Conservation (phyloP, 92 coral and sea anemone species). For the Siderastrea radians region DNA sequence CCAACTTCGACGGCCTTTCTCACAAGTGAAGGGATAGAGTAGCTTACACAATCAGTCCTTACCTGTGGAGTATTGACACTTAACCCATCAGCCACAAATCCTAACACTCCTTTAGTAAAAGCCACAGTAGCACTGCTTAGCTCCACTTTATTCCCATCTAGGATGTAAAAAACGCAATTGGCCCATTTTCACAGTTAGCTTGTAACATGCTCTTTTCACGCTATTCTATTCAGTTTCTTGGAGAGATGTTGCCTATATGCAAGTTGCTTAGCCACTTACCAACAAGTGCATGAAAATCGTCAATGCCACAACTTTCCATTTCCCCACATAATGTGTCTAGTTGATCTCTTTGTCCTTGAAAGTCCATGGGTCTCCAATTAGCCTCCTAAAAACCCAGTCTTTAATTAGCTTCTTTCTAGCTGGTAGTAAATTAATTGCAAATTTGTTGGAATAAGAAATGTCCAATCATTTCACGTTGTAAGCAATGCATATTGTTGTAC, state of each 20-base stretch:
- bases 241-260: no score
- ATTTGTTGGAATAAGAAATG: no score
- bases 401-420: background rate
- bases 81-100: slow-evolving; percentile 85
- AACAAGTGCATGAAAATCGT: slow-evolving; percentile 59
- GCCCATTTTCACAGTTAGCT: no score
- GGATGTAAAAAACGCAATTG: background rate
- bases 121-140: slow-evolving; percentile 81
- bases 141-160: slow-evolving; percentile 71
- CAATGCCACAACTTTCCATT: slow-evolving; percentile 96
- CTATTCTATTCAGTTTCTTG: no score
- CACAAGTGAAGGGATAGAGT: no score
- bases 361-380: slow-evolving; percentile 78
- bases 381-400: slow-evolving; percentile 62
- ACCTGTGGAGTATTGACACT: slow-evolving; percentile 86
- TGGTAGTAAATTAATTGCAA: background rate
- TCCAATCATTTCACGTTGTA: no score
- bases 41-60: background rate
- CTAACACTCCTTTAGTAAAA: slow-evolving; percentile 83
- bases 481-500: no score
- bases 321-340: slow-evolving; percentile 84
- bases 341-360: slow-evolving; percentile 70
- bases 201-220: no score
- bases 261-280: slow-evolving; percentile 52
- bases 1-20: no score